phyloP scores from a whole-genome alignment of 1,140 invertebrate species.

The Lineus longissimus region DNA sequence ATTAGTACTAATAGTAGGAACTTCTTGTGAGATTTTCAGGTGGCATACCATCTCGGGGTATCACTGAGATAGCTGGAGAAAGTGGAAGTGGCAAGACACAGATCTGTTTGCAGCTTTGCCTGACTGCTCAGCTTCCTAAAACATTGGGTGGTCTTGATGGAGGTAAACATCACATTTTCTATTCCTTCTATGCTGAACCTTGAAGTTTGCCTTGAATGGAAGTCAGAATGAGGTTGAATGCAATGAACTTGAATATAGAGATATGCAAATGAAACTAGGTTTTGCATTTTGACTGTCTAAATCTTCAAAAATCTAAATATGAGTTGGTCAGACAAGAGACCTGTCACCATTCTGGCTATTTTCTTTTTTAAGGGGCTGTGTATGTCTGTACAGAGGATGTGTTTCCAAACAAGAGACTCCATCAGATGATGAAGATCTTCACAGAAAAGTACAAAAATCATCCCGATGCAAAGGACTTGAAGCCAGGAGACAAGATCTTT shows the following conservation, averaged over 20 bases:
- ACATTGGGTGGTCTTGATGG: conserved; percentile 52
- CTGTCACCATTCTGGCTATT: conserved; percentile 9
- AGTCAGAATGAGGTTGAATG: too few relatives aligned
- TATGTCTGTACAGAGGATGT: conserved; percentile 74
- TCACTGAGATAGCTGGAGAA: conserved; percentile 80
- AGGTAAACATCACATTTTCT: conserved; percentile 42
- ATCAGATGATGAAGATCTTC: conserved; percentile 53
- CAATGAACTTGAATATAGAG: too few relatives aligned
- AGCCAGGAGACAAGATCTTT: conserved; percentile 56
- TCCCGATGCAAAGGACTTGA: too few relatives aligned
- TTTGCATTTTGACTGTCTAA: too few relatives aligned
- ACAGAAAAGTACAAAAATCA: conserved; percentile 20
- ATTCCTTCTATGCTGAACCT: not conserved
- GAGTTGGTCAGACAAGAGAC: not conserved
- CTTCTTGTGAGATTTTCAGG: conserved; percentile 58
- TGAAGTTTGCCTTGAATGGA: not conserved
- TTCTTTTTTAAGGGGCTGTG: conserved; percentile 61
- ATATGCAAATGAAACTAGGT: too few relatives aligned
- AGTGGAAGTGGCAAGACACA: conserved; percentile 83
- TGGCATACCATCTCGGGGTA: conserved; percentile 68
- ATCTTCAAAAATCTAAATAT: too few relatives aligned
- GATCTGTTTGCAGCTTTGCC: conserved; percentile 69
- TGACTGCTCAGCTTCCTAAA: conserved; percentile 60
- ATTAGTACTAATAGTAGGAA: too few relatives aligned
- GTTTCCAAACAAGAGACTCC: conserved; percentile 69